Evolutionary conservation across 2,888 invertebrate genomes (phyloP).

Genomic region (Catotricha subobsoleta): DNA sequence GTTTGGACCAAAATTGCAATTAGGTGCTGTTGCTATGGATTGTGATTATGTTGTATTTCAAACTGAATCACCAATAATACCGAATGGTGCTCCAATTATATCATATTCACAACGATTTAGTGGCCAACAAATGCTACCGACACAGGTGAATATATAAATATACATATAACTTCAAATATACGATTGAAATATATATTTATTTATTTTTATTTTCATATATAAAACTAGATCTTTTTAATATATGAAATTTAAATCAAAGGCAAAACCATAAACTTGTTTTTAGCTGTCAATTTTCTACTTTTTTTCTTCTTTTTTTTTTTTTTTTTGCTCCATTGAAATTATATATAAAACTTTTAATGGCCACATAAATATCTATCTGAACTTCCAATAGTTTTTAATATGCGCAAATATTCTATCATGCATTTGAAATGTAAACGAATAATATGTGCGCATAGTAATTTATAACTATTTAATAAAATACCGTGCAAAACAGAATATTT

Average conservation of each 20-base stretch:
- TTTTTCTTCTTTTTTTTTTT: not conserved
- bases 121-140: conserved; percentile 65
- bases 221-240: conserved; percentile 10
- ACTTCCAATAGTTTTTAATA: no score
- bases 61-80: conserved; percentile 56
- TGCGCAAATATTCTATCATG: no score
- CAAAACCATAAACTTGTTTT: no score
- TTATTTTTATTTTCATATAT: conserved; percentile 3
- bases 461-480: no score
- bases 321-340: no score
- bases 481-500: no score
- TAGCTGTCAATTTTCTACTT: no score
- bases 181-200: not conserved
- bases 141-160: conserved; percentile 40
- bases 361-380: no score
- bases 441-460: no score
- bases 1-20: conserved; percentile 32
- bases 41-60: conserved; percentile 70
- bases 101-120: conserved; percentile 62
- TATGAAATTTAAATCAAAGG: no score
- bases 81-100: conserved; percentile 62
- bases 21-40: conserved; percentile 47
- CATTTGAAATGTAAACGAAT: no score
- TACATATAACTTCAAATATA: not conserved
- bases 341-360: no score